phyloP scores from a whole-genome alignment of 2,888 invertebrate species.

The Acheta domesticus region DNA sequence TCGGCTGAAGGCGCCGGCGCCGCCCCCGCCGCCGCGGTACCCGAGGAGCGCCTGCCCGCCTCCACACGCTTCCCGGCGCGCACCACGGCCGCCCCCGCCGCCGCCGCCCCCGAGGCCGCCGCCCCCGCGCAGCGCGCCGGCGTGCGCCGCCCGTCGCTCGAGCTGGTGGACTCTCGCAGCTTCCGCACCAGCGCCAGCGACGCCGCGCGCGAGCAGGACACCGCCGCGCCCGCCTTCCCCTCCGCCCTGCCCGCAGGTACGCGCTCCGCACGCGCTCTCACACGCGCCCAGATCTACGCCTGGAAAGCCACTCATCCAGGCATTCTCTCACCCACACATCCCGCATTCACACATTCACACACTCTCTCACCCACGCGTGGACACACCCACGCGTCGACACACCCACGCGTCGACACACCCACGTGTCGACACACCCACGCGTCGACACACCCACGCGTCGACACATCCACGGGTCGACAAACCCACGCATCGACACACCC shows the following conservation, averaged over 20 bases:
- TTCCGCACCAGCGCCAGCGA: constrained; percentile 66
- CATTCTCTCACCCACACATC: too few relatives aligned
- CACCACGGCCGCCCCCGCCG: constrained; percentile 50
- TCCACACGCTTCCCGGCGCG: constrained; percentile 81
- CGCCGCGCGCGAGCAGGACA: constrained; percentile 49
- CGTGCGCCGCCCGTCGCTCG: constrained; percentile 69
- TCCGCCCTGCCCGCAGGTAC: constrained; percentile 26
- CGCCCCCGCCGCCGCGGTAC: constrained; percentile 43
- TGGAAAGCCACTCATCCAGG: too few relatives aligned
- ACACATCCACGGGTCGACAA: too few relatives aligned
- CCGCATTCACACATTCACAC: too few relatives aligned
- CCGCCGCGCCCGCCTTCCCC: constrained; percentile 44
- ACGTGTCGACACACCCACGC: too few relatives aligned
- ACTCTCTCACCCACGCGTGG: too few relatives aligned
- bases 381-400: too few relatives aligned
- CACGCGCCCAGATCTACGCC: background rate
- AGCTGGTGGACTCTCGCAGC: constrained; percentile 76
- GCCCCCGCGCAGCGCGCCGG: constrained; percentile 58
- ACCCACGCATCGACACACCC: too few relatives aligned
- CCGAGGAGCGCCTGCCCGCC: constrained; percentile 64
- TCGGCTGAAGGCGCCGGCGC: background rate
- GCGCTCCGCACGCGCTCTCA: background rate
- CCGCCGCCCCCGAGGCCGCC: constrained; percentile 53
- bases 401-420: too few relatives aligned
- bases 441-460: too few relatives aligned